These are phyloP conservation scores for Taeniopygia guttata DNA, from an alignment of 2,797 vertebrate genomes.

Conservation along the genomic window DNA sequence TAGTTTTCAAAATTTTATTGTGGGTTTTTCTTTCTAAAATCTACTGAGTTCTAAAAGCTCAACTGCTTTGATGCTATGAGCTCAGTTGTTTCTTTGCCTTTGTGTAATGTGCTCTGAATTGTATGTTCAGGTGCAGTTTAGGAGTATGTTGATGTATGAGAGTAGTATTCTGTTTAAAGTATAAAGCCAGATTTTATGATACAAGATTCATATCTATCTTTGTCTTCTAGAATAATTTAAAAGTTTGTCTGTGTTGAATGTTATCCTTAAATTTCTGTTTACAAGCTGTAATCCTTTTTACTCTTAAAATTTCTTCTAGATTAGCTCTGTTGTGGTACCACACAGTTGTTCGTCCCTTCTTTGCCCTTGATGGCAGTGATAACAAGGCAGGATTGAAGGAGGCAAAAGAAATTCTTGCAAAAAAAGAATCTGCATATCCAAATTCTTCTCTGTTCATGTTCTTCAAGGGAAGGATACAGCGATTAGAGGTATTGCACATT, in stretches of 20 bases:
- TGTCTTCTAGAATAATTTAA: not conserved
- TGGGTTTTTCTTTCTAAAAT: not conserved
- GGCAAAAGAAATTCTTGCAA: constrained; percentile 92
- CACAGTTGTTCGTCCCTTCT: constrained; percentile 97
- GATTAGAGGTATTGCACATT: constrained; percentile 86
- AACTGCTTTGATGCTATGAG: not conserved
- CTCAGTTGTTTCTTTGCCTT: not conserved
- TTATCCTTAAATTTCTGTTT: not conserved
- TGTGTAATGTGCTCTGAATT: not conserved
- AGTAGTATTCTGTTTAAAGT: not conserved
- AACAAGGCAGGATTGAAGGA: constrained; percentile 88
- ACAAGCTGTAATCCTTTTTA: constrained; percentile 23
- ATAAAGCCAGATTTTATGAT: not conserved
- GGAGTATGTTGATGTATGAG: not conserved
- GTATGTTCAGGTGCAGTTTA: not conserved
- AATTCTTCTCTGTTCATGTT: constrained; percentile 99
- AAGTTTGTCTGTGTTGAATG: not conserved
- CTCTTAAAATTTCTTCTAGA: constrained; percentile 69
- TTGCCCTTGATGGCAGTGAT: constrained; percentile 93
- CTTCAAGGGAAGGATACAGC: constrained; percentile 97
- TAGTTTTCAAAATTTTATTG: not conserved
- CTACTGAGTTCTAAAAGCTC: not conserved
- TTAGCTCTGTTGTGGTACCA: constrained; percentile 97
- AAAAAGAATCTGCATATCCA: constrained; percentile 90
- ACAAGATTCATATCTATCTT: not conserved